These are phyloP conservation scores for Drosophila glabriapex DNA, from an alignment of 2,888 invertebrate genomes.

Conservation along the genomic window DNA sequence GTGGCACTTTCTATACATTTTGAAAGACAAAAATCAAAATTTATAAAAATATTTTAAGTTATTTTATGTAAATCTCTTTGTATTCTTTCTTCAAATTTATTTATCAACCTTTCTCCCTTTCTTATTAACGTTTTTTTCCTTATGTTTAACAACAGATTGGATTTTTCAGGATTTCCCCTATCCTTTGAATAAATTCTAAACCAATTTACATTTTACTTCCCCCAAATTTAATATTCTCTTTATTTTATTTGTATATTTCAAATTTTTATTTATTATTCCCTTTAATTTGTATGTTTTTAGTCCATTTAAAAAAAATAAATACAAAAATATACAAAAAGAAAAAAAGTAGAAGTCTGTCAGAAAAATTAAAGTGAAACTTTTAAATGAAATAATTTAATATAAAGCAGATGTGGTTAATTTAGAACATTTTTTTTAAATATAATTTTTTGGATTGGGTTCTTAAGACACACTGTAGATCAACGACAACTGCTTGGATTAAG, in stretches of 20 bases:
- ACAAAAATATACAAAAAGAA: neutral
- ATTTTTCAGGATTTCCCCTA: neutral
- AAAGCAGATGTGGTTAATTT: neutral
- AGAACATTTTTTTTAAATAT: neutral
- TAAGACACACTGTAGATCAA: constrained; percentile 39
- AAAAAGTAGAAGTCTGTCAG: neutral
- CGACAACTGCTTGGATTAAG: constrained; percentile 68
- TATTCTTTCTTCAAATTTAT: neutral
- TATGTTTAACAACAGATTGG: neutral
- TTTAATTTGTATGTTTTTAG: neutral
- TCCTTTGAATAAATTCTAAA: neutral
- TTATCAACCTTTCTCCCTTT: neutral
- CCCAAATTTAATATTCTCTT: neutral
- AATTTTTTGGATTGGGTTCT: neutral
- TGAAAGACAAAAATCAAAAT: neutral
- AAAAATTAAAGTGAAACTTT: neutral
- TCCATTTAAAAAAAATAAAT: no score
- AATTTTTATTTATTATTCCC: neutral
- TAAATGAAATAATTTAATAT: neutral
- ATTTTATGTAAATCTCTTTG: neutral
- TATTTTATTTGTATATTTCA: neutral
- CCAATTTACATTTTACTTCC: neutral
- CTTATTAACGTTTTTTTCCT: neutral
- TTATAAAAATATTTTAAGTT: neutral
- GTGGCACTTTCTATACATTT: constrained; percentile 21